These are phyloP conservation scores for Catonia carolina DNA, from an alignment of 2,888 invertebrate species.

Conservation along the genomic window DNA sequence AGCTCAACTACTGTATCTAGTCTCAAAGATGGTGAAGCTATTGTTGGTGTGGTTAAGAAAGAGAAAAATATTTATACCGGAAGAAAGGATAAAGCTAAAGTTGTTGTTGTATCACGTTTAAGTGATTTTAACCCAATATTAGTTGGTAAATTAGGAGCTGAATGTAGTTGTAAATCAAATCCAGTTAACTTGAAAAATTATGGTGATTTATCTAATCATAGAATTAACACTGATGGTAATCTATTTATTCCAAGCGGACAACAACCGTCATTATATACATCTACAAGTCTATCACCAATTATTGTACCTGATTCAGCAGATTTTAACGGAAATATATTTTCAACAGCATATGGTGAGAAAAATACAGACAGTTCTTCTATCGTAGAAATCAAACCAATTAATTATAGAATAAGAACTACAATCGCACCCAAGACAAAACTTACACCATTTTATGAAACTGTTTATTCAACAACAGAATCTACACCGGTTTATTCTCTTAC, in stretches of 20 bases:
- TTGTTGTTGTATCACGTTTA: slow-evolving; percentile 45
- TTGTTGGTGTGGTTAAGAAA: slow-evolving; percentile 33
- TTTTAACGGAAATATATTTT: not conserved
- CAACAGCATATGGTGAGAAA: slow-evolving; percentile 10
- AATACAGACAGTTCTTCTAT: slow-evolving; percentile 7
- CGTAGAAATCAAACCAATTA: slow-evolving; percentile 32
- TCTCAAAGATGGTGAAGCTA: slow-evolving; percentile 33
- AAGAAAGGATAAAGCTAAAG: slow-evolving; percentile 32
- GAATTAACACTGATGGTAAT: not conserved
- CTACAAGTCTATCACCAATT: slow-evolving; percentile 17
- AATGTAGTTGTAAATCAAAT: slow-evolving; percentile 60
- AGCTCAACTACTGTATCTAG: slow-evolving; percentile 32
- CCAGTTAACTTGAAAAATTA: slow-evolving; percentile 41
- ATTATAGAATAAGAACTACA: slow-evolving; percentile 22
- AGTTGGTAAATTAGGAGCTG: slow-evolving; percentile 63
- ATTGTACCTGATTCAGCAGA: slow-evolving; percentile 11
- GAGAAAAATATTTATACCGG: slow-evolving; percentile 28
- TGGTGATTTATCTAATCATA: slow-evolving; percentile 30
- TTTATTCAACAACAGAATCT: slow-evolving; percentile 29
- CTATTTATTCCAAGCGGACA: slow-evolving; percentile 30
- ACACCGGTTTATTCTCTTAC: slow-evolving; percentile 2
- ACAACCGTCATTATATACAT: slow-evolving; percentile 21
- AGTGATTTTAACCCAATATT: slow-evolving; percentile 66
- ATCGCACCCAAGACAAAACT: not conserved
- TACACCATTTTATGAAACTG: not conserved